A percentile compares a stretch with the other conserved stretches of the same genome.
These are phyloP conservation scores for Baryphthengus martii DNA, from an alignment of 2,113 vertebrate species.

Conservation along the genomic window DNA sequence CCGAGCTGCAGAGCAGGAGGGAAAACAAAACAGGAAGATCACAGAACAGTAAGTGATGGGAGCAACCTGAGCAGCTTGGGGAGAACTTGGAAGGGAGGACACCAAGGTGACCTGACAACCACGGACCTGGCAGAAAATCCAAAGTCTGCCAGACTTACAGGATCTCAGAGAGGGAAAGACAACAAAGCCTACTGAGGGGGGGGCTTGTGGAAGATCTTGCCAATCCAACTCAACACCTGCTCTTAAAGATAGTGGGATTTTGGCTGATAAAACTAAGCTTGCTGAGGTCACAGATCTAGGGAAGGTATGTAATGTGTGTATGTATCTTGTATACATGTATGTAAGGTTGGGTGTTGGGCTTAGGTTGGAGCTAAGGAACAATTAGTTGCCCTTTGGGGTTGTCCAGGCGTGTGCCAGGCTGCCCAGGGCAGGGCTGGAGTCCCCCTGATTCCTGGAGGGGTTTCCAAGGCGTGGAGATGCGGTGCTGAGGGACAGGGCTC, in stretches of 20 bases:
- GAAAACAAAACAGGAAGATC: not conserved
- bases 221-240: not conserved
- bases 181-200: fast-evolving
- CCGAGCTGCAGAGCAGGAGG: not conserved
- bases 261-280: not conserved
- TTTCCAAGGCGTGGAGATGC: too few species aligned
- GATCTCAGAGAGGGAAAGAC: not conserved
- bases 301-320: not conserved
- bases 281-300: not conserved
- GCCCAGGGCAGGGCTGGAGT: too few species aligned
- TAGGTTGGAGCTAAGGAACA: too few species aligned
- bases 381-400: too few species aligned
- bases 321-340: too few species aligned
- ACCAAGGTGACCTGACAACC: not conserved
- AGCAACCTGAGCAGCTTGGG: not conserved
- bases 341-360: too few species aligned
- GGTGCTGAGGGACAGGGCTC: too few species aligned
- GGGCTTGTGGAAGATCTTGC: not conserved
- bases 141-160: not conserved
- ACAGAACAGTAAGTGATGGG: not conserved
- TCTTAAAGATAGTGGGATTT: not conserved
- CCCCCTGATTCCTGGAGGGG: too few species aligned
- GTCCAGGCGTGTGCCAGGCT: too few species aligned
- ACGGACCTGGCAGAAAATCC: not conserved
- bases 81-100: not conserved